Evolutionary conservation across 2,888 invertebrate species (phyloP), one percentile per base, ranked within the genome.

Genomic region (Lasioglossum calceatum): DNA sequence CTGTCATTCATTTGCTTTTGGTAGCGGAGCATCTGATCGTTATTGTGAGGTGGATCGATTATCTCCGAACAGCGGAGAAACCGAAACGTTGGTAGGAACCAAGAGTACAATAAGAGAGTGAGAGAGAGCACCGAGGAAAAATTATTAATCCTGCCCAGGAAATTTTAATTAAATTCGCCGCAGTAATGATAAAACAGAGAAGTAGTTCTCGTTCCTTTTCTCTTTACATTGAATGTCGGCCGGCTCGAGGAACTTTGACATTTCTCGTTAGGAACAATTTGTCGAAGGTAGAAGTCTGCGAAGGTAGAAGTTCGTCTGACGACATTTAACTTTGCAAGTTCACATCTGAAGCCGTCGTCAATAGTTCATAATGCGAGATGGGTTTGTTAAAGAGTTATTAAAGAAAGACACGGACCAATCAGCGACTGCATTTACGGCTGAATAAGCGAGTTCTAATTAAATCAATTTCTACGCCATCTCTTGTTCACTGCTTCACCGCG

Each of bases 201-300:
- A 67, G 36, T 32, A 67, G 23, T 36, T 36, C 67, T 36, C 8
- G 36, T 23, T 67, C 36, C 36, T 67, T 36, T 67, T 10, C 32
- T 19, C 23, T 67, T 67, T 23, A 67, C 36, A 23, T 36, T 23
- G 36, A 67, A 67, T 67, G 10, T 23, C 36, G 19, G 1, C 36
- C 8, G 7, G 36, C 32, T 67, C 36, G 10, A 67, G 16, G 16
- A 64, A 64, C 64, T 64, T 64, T 32, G 64, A 64, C 64, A 64
- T 64, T 64, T 16, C 14, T 64, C 27, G 64, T 64, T 64, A 64
- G 64, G 64, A 64, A 67, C 67, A 19, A 67, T 36, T 67, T 67
- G 12, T 36, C 36, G 36, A 23, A 19, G 23, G 2, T 23, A 42
- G 42, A 42, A 42, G 42, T 42, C 42, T 10, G 42, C 32, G 67